These are phyloP conservation scores for Halcyon smyrnensis DNA, from an alignment of 2,797 vertebrate species.

Conservation along the genomic window DNA sequence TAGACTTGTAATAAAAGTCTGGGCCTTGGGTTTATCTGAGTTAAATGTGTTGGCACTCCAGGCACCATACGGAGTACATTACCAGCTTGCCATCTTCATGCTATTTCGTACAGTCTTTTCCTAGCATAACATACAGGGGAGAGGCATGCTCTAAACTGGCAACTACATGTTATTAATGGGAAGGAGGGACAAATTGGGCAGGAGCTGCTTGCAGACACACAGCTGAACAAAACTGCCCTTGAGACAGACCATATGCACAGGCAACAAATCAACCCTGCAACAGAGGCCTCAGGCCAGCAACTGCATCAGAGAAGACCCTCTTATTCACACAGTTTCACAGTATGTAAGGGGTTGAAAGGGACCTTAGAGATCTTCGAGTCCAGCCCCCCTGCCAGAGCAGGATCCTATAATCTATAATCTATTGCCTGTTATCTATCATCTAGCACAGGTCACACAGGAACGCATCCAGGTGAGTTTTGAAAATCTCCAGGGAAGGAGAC, in stretches of 20 bases:
- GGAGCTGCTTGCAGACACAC: neutral
- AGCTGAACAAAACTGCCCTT: neutral
- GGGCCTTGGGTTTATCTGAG: neutral
- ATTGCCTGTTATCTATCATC: no score
- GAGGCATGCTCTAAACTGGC: neutral
- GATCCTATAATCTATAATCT: no score
- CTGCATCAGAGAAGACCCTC: neutral
- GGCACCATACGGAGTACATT: neutral
- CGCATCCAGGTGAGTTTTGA: no score
- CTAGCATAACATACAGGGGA: neutral
- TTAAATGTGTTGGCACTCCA: neutral
- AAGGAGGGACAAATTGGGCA: neutral
- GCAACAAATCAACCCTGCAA: neutral
- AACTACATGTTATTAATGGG: fast-evolving
- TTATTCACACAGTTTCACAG: neutral
- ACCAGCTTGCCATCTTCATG: neutral
- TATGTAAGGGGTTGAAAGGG: no score
- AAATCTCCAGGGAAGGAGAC: no score
- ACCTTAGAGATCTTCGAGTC: no score
- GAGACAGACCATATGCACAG: fast-evolving
- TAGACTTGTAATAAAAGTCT: neutral
- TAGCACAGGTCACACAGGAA: no score
- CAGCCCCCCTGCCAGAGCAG: no score
- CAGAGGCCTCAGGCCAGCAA: neutral
- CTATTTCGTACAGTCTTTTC: neutral